Evolutionary conservation across 92 coral and sea anemone genomes (phyloP), one percentile per base, ranked within the genome.

Genomic region (Parazoanthus darwini): DNA sequence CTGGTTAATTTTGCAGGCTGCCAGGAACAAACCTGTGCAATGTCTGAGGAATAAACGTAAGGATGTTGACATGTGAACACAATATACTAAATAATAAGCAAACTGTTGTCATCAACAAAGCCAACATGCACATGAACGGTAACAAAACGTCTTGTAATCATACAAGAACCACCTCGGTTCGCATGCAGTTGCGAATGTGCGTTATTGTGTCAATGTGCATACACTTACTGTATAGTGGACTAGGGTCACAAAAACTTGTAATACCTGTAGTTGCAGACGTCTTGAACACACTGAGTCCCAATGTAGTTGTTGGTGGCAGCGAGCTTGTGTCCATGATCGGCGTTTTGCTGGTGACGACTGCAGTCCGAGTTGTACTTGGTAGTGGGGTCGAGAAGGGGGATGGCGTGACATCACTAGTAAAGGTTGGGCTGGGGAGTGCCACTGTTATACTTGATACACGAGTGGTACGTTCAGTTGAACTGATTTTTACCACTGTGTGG

Each of bases 221-320:
- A 14, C 25, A 36, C 14, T 18, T 10, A 83, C 37, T 67, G 42
- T 13, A 83, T 14, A 20, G 15, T 9, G 18, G 20, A 13, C 14
- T 79, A 14, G 25, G 22, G 29, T 10, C 36, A 67, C 37, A 33
- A 67, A 67, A 63, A 68, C 78, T 11, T 42, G 29, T 18, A 67
- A 67, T 83, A 83, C 86, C 86, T 83, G 86, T 67, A 68, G 58
- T 43, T 26, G 16, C 13, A 42, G 86, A 10, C 29, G 33, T 81
- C 50, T 59, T 67, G n/a, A 65, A 59, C 50, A 81, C 74, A 63
- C 56, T 81, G 36, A 81, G 42, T 63, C 50, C 51, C 56, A 9
- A 22, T 2, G 54, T 42, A 81, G 35, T 81, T 67, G 63, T 25
- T n/a, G 44, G 39, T 42, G 23, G 66, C 2, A 35, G 18, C 35